phyloP scores from a whole-genome alignment of 1,140 invertebrate genomes.

The Cyclargus thomasi region DNA sequence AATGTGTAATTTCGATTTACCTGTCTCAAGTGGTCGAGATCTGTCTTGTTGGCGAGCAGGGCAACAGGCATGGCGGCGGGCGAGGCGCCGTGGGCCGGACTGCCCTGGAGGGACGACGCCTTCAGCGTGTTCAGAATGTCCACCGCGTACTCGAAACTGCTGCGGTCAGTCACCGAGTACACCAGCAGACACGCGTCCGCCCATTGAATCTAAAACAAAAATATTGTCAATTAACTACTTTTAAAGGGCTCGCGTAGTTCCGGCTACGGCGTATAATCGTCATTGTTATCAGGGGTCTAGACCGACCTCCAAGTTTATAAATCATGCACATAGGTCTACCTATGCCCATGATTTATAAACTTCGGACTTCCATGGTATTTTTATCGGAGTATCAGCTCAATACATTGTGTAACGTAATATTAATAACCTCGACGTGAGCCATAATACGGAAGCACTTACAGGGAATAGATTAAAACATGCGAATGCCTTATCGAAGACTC shows the following conservation, averaged over 20 bases:
- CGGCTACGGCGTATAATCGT: background rate
- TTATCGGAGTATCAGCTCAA: background rate
- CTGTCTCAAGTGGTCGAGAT: slow-evolving; percentile 84
- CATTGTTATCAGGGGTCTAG: background rate
- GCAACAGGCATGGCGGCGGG: slow-evolving; percentile 74
- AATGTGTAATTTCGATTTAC: slow-evolving; percentile 58
- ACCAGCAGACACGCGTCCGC: slow-evolving; percentile 86
- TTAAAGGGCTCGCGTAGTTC: background rate
- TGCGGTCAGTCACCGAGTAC: slow-evolving; percentile 85
- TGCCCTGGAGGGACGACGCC: slow-evolving; percentile 54
- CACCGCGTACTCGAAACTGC: slow-evolving; percentile 81
- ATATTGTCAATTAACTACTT: background rate
- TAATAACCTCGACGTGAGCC: background rate
- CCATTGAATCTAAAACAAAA: slow-evolving; percentile 79
- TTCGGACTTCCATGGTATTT: background rate
- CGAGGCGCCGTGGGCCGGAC: slow-evolving; percentile 47
- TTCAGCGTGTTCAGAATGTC: slow-evolving; percentile 79
- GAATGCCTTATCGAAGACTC: background rate
- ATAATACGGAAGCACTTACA: slow-evolving; percentile 14
- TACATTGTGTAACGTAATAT: background rate
- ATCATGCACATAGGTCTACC: no score
- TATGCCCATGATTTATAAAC: background rate
- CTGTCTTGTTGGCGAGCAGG: slow-evolving; percentile 84
- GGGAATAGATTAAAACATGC: slow-evolving; percentile 6
- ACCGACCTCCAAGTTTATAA: no score